phyloP scores from a whole-genome alignment of 2,888 invertebrate species.

The Agelastica alni region DNA sequence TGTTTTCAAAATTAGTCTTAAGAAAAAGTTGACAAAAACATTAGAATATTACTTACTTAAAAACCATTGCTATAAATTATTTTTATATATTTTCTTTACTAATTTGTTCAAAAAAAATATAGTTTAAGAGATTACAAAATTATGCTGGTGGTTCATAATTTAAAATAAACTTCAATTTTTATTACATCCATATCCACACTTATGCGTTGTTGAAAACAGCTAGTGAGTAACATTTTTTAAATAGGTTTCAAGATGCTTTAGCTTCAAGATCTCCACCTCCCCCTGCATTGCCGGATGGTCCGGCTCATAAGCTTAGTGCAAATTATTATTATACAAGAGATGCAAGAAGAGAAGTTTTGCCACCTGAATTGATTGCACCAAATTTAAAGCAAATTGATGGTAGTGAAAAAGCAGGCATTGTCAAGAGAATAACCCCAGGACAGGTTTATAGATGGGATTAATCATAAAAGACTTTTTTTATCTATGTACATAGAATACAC shows the following conservation, averaged over 20 bases:
- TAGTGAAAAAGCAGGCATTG: constrained; percentile 22
- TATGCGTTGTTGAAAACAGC: too few relatives aligned
- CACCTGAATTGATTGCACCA: constrained; percentile 64
- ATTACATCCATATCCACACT: too few relatives aligned
- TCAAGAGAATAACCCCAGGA: constrained; percentile 43
- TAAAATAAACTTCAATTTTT: too few relatives aligned
- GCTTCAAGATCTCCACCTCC: constrained; percentile 79
- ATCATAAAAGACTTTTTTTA: constrained; percentile 2
- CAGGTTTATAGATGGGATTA: constrained; percentile 45
- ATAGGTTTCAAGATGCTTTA: constrained; percentile 65
- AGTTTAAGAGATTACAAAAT: too few relatives aligned
- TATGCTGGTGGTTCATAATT: too few relatives aligned
- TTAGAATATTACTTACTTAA: too few relatives aligned
- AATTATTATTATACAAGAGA: constrained; percentile 88
- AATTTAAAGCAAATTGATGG: constrained; percentile 38
- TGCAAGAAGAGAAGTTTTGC: constrained; percentile 76
- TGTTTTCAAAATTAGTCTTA: too few relatives aligned
- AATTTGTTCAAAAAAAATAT: too few relatives aligned
- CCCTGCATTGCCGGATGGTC: constrained; percentile 81
- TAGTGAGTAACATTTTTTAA: too few relatives aligned
- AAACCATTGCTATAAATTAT: too few relatives aligned
- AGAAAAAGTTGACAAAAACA: too few relatives aligned
- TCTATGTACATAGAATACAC: not conserved
- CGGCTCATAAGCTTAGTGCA: constrained; percentile 73
- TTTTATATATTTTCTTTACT: too few relatives aligned